Base-by-base conservation (phyloP, 2,797 vertebrate genomes). In the Pipistrellus pygmaeus region DNA sequence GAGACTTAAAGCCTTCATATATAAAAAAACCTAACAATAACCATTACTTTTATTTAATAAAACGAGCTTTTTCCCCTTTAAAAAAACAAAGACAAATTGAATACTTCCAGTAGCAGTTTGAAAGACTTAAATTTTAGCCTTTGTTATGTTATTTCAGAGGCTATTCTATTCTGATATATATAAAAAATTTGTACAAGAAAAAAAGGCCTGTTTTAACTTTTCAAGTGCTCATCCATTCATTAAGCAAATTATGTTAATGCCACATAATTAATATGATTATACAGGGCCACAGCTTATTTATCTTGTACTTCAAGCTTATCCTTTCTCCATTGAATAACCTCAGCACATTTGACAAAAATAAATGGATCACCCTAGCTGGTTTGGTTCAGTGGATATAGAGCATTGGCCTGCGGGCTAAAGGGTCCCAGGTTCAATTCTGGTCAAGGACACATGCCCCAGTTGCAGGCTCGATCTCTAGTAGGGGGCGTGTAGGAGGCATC, bases 151-250 rank as follows among this genome's bases (percentile, higher is more conserved):
- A 14, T 57, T 95, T 86, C 91, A 85, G 71, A 95, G 51, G 91
- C 14, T 64, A 78, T 62, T 82, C n/a, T 88, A 12, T 83, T 80
- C 53, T 71, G 23, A 78, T 91, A 83, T 20, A 82, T 55, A 88
- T 53, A 71, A 72, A 35, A 82, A 69, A 76, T 90, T 44, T 44
- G 30, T 88, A 41, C 35, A 55, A 82, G 64, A 18, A 88, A 92
- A 92, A 73, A 73, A 82, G 3, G 5, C 25, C 84, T n/a, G 5
- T 46, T 92, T 97, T 90, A 72, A 88, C 80, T 86, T 95, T 95
- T 81, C 44, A 84, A 95, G 60, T 66, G 32, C 23, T 91, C 35
- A n/a, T 80, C 85, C 20, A 38, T 78, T 95, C 18, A 89, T 30
- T 86, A 80, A 90, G 80, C 84, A 93, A 77, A 68, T 82, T 48